Percentiles rank a stretch among this genome's conserved stretches.
Conservation (phyloP, 2,113 vertebrate species). For the Pseudorectes ferrugineus region DNA sequence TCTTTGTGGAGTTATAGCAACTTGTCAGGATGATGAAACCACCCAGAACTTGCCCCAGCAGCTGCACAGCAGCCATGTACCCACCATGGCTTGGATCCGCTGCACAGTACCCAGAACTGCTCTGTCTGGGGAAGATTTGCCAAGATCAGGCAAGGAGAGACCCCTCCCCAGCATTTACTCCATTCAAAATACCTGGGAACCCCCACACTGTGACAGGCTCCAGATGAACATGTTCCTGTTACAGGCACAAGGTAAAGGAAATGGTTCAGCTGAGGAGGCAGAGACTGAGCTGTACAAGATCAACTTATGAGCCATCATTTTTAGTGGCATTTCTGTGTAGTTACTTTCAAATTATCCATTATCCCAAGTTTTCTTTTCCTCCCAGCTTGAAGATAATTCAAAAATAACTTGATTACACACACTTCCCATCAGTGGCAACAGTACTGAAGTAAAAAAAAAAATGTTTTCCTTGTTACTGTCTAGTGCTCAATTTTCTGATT, state of each 20-base stretch:
- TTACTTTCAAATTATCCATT: neutral
- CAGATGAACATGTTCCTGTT: rapidly evolving
- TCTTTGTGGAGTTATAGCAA: neutral
- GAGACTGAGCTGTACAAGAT: neutral
- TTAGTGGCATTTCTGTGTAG: neutral
- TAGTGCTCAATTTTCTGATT: slow-evolving; percentile 24
- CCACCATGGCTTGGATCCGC: neutral
- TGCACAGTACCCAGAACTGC: rapidly evolving
- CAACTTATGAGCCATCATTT: neutral
- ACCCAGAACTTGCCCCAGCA: neutral
- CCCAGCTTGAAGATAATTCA: slow-evolving; percentile 5
- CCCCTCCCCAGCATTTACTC: neutral
- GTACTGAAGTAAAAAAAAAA: neutral
- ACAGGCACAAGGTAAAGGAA: rapidly evolving
- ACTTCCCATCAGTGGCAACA: neutral
- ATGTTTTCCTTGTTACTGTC: neutral
- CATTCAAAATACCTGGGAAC: neutral
- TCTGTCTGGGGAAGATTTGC: neutral
- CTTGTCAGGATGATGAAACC: neutral
- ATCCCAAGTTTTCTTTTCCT: neutral
- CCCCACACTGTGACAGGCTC: neutral
- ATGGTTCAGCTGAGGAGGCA: neutral
- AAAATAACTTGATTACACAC: slow-evolving; percentile 20
- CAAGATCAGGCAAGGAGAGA: neutral
- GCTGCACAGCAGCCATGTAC: rapidly evolving